A percentile compares a stretch with the other conserved stretches of the same genome.
phyloP scores from a whole-genome alignment of 2,113 vertebrate genomes.

The Python bivittatus region DNA sequence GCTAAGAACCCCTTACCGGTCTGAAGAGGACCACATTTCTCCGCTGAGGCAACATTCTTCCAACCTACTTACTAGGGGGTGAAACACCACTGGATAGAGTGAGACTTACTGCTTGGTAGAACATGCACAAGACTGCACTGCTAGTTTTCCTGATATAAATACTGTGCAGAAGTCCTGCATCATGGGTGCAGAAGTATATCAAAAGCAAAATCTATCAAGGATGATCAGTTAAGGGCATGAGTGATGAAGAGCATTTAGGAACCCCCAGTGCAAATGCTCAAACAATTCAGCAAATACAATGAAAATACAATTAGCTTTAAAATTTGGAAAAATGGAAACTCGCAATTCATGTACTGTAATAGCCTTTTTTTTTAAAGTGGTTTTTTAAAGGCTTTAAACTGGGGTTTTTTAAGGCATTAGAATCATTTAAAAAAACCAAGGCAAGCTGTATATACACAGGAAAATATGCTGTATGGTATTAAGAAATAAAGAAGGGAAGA shows the following conservation, averaged over 20 bases:
- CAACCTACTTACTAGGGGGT: neutral
- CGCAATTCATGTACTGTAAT: neutral
- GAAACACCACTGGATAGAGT: neutral
- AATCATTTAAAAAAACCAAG: too few relatives aligned
- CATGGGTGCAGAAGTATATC: neutral
- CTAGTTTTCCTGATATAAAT: neutral
- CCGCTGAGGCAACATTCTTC: neutral
- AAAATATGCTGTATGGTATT: slow-evolving; percentile 18
- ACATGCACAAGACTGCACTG: neutral
- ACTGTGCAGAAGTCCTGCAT: neutral
- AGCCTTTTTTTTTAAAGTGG: neutral
- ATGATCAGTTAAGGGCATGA: neutral
- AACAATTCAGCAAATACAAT: slow-evolving; percentile 16
- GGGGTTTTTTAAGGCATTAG: too few relatives aligned
- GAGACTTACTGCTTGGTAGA: neutral
- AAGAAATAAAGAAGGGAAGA: neutral
- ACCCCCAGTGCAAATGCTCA: neutral
- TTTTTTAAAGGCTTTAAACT: neutral
- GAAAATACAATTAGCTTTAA: slow-evolving; percentile 18
- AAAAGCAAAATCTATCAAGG: neutral
- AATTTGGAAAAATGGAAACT: slow-evolving; percentile 29
- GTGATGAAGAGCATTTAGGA: neutral
- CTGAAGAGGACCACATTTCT: neutral
- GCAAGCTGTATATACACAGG: neutral
- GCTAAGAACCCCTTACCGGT: neutral